Conservation (phyloP, 2,888 invertebrate species). For the Stenodera caucasica region DNA sequence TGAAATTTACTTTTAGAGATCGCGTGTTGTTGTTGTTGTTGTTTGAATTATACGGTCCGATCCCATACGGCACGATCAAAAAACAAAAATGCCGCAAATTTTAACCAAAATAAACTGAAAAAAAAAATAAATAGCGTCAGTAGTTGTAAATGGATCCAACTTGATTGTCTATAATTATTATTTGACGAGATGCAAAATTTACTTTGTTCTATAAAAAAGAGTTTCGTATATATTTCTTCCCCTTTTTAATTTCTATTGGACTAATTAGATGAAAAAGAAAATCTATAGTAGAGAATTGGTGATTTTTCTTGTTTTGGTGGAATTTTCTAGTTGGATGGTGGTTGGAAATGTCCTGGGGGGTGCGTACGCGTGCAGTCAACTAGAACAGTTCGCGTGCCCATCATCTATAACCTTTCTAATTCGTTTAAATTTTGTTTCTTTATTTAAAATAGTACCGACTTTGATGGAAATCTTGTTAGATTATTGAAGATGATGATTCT, state of each 20-base stretch:
- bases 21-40: conserved; percentile 4
- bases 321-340: not conserved
- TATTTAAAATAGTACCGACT: not conserved
- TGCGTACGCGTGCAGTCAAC: conserved; percentile 4
- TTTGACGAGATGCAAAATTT: not conserved
- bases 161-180: conserved; percentile 4
- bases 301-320: not conserved
- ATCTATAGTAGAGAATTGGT: no score
- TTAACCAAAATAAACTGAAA: not conserved
- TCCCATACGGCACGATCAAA: conserved; percentile 5
- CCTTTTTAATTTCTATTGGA: no score
- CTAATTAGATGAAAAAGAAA: no score
- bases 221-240: no score
- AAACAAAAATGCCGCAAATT: not conserved
- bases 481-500: not conserved
- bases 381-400: conserved; percentile 8
- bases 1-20: not conserved
- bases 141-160: not conserved
- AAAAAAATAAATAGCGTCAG: not conserved
- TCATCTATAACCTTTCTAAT: not conserved
- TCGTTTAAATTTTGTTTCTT: not conserved
- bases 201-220: no score
- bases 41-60: conserved; percentile 1
- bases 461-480: conserved; percentile 2
- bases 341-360: not conserved